Conservation (phyloP, 2,113 vertebrate species). For the Sylvilagus bachmani region DNA sequence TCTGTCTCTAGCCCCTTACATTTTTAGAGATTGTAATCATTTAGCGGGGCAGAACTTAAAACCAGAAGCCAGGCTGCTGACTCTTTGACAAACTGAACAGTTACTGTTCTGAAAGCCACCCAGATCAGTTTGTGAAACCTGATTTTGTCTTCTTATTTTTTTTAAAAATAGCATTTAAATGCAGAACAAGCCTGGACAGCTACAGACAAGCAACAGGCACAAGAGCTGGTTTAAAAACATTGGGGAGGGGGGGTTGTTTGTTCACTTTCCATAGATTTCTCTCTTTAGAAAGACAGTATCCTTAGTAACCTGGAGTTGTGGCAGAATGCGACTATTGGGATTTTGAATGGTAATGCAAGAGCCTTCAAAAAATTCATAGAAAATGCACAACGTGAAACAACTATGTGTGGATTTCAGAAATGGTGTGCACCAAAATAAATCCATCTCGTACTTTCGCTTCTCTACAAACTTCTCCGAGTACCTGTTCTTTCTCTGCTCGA, state of each 20-base stretch:
- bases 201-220: not conserved
- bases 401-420: no score
- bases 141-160: constrained; percentile 55
- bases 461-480: not conserved
- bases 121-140: constrained; percentile 76
- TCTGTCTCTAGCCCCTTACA: not conserved
- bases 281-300: constrained; percentile 81
- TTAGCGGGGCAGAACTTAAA: constrained; percentile 75
- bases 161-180: constrained; percentile 70
- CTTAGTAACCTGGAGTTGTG: constrained; percentile 70
- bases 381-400: no score
- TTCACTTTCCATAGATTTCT: constrained; percentile 68
- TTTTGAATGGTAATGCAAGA: constrained; percentile 60
- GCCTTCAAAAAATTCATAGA: no score
- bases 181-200: constrained; percentile 82
- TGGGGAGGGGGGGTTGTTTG: not conserved
- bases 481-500: not conserved
- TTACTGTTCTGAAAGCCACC: constrained; percentile 76
- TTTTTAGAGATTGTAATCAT: constrained; percentile 60
- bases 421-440: no score
- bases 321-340: constrained; percentile 74
- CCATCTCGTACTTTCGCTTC: no score
- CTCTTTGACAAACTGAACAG: constrained; percentile 76
- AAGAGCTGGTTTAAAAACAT: constrained; percentile 74
- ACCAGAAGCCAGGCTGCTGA: constrained; percentile 73